phyloP scores from a whole-genome alignment of 2,888 invertebrate species.

The Ennomos fuscantarius region DNA sequence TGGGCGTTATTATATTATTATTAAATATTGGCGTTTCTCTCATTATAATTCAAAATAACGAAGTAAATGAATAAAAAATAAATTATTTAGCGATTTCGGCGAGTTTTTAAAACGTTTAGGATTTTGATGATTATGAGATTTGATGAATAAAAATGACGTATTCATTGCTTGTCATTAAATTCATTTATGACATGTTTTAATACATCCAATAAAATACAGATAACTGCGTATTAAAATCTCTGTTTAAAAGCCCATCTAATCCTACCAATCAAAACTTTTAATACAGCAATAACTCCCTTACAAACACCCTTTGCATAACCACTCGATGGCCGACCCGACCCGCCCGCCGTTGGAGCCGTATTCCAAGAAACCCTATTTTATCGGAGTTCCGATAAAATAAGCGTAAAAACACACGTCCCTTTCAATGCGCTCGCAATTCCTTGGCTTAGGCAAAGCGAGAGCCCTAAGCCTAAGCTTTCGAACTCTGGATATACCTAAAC shows the following conservation, averaged over 20 bases:
- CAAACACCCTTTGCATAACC: neutral
- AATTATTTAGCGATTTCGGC: too few species aligned
- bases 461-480: neutral
- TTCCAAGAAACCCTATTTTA: conserved; percentile 9
- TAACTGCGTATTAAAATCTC: too few species aligned
- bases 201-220: too few species aligned
- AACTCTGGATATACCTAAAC: conserved; percentile 1
- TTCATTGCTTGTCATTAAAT: too few species aligned
- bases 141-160: too few species aligned
- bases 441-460: conserved; percentile 9
- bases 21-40: too few species aligned
- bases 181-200: too few species aligned
- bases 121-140: too few species aligned
- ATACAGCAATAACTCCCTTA: conserved; percentile 1
- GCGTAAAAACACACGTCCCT: conserved; percentile 14
- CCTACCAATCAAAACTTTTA: conserved; percentile 5
- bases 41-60: too few species aligned
- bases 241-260: neutral
- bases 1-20: too few species aligned
- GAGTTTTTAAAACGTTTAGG: too few species aligned
- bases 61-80: too few species aligned
- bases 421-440: conserved; percentile 9
- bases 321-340: neutral
- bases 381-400: conserved; percentile 1
- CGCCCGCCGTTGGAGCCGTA: conserved; percentile 1